phyloP scores from a whole-genome alignment of 2,888 invertebrate genomes.

The Hartigia nigra region DNA sequence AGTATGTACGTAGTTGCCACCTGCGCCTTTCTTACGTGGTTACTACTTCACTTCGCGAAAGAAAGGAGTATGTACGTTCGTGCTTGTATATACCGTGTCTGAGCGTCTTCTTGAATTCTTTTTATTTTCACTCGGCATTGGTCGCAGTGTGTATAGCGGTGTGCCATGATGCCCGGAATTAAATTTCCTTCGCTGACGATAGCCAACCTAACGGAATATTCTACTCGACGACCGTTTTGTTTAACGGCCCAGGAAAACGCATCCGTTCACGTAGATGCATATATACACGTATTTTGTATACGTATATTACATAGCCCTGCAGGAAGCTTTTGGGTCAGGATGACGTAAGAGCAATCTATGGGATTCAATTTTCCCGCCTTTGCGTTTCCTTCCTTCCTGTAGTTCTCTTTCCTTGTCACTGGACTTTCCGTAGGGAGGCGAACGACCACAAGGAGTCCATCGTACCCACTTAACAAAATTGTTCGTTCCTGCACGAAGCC shows the following conservation, averaged over 20 bases:
- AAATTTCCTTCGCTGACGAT: not conserved
- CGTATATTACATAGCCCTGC: not conserved
- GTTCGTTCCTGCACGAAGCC: not conserved
- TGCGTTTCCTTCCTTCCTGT: slow-evolving; percentile 3
- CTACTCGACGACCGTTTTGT: slow-evolving; percentile 7
- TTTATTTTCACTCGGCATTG: not conserved
- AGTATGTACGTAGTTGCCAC: not conserved
- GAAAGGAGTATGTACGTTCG: not conserved
- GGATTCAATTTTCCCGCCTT: slow-evolving; percentile 1
- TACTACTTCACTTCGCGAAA: not conserved
- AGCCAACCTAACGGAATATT: not conserved
- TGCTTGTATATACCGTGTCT: not conserved
- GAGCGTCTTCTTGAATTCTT: not conserved
- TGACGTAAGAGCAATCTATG: slow-evolving; percentile 5
- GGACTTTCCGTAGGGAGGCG: not conserved
- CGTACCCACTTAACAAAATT: not conserved
- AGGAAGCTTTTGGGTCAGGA: not conserved
- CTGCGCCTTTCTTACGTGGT: not conserved
- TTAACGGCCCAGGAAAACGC: slow-evolving; percentile 8
- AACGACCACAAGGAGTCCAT: not conserved
- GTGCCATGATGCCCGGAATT: not conserved
- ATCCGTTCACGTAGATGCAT: not conserved
- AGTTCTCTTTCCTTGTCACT: not conserved
- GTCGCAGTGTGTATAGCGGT: not conserved
- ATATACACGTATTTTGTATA: not conserved